Evolutionary conservation across 2,888 invertebrate genomes (phyloP).

Genomic region (Orthosia gothica): DNA sequence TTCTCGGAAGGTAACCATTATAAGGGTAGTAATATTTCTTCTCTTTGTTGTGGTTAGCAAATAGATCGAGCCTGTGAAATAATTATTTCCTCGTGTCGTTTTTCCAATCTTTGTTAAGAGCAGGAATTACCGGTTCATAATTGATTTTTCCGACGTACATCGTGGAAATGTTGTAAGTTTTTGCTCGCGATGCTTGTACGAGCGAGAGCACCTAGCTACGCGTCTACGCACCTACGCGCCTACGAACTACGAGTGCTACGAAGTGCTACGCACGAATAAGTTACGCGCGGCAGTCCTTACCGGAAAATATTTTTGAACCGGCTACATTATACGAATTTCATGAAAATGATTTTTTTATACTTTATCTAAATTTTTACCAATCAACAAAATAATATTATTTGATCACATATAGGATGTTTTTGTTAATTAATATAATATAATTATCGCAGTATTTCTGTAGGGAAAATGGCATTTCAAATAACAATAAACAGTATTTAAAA

Average conservation of each 20-base stretch:
- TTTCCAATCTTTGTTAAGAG: constrained; percentile 42
- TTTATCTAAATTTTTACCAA: no score
- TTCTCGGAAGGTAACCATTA: constrained; percentile 29
- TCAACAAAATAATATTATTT: background rate
- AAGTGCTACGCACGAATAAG: constrained; percentile 55
- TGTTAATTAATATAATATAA: background rate
- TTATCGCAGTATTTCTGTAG: background rate
- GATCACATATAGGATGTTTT: background rate
- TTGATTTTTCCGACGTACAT: constrained; percentile 28
- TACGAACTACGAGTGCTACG: constrained; percentile 53
- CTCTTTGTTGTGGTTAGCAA: constrained; percentile 44
- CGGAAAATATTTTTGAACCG: background rate
- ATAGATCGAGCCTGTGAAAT: constrained; percentile 30
- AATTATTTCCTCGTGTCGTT: constrained; percentile 42
- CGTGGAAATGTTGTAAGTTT: constrained; percentile 24
- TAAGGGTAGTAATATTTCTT: constrained; percentile 22
- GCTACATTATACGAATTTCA: background rate
- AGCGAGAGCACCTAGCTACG: constrained; percentile 23
- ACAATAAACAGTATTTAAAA: constrained; percentile 10
- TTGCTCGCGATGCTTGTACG: constrained; percentile 14
- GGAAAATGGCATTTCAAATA: background rate
- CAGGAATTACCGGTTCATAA: constrained; percentile 58
- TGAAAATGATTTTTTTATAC: background rate
- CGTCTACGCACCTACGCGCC: constrained; percentile 56
- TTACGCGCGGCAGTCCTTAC: background rate